Conservation (phyloP, 2,888 invertebrate species). For the Tinea semifulvella region DNA sequence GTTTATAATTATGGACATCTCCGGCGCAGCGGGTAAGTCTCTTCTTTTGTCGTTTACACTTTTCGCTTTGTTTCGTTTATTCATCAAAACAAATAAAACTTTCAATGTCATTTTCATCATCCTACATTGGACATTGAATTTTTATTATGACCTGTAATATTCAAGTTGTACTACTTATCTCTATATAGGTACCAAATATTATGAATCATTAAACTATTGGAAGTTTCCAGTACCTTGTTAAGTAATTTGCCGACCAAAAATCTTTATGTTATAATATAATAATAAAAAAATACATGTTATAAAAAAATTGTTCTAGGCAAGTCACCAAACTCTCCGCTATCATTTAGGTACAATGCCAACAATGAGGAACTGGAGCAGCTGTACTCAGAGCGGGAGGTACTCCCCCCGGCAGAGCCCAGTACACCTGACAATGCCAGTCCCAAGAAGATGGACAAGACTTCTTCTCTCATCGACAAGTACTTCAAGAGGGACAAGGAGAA, state of each 20-base stretch:
- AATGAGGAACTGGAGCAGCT: constrained; percentile 79
- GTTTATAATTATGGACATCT: constrained; percentile 43
- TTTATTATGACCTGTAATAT: too few relatives aligned
- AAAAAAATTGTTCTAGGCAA: constrained; percentile 54
- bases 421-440: constrained; percentile 48
- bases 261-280: too few relatives aligned
- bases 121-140: too few relatives aligned
- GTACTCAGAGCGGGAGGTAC: constrained; percentile 69
- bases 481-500: constrained; percentile 53
- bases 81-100: constrained; percentile 11
- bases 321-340: constrained; percentile 56
- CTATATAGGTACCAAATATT: too few relatives aligned
- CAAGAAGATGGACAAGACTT: constrained; percentile 50
- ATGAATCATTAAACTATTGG: too few relatives aligned
- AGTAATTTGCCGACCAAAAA: too few relatives aligned
- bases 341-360: constrained; percentile 79
- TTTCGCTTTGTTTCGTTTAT: constrained; percentile 18
- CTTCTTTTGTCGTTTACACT: constrained; percentile 15
- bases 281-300: too few relatives aligned
- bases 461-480: constrained; percentile 59
- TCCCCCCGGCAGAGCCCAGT: constrained; percentile 43
- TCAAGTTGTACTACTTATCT: too few relatives aligned
- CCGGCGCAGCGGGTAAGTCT: constrained; percentile 47
- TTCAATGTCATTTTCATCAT: neutral
- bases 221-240: too few relatives aligned